phyloP scores from a whole-genome alignment of 1,140 invertebrate genomes.

The Venturia canescens region DNA sequence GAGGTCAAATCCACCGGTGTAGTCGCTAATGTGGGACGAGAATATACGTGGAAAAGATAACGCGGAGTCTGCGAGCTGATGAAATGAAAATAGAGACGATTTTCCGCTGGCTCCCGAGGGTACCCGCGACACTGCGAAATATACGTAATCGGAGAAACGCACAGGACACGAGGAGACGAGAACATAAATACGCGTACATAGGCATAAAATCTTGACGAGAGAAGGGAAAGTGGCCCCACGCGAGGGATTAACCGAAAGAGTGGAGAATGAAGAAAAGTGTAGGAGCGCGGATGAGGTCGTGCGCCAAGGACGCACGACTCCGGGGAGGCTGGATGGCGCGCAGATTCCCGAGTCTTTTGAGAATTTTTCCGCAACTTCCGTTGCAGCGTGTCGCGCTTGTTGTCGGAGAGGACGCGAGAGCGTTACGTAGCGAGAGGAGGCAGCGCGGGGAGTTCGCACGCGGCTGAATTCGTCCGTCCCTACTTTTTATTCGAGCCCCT shows the following conservation, averaged over 20 bases:
- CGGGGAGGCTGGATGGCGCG: background rate
- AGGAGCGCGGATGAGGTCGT: background rate
- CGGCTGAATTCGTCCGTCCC: background rate
- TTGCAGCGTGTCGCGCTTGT: constrained; percentile 32
- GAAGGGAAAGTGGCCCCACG: constrained; percentile 19
- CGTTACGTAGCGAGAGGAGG: too few species aligned
- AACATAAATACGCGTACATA: background rate
- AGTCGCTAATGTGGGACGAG: too few species aligned
- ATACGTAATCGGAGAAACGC: background rate
- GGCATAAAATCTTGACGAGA: background rate
- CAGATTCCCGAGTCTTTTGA: constrained; percentile 1
- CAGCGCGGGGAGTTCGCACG: too few species aligned
- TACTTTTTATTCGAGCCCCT: background rate
- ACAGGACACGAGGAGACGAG: background rate
- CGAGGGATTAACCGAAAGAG: constrained; percentile 28
- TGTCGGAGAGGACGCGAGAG: background rate
- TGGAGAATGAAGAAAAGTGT: constrained; percentile 13
- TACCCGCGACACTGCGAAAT: background rate
- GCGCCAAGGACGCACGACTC: background rate
- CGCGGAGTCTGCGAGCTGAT: too few species aligned
- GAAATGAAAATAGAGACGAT: too few species aligned
- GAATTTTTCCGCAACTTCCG: constrained; percentile 40
- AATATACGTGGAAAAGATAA: too few species aligned
- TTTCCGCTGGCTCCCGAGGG: too few species aligned
- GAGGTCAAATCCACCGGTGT: too few species aligned